Percentiles rank a stretch among this genome's conserved stretches.
These are phyloP conservation scores for Pantherophis guttatus DNA, from an alignment of 2,113 vertebrate species.

Conservation along the genomic window DNA sequence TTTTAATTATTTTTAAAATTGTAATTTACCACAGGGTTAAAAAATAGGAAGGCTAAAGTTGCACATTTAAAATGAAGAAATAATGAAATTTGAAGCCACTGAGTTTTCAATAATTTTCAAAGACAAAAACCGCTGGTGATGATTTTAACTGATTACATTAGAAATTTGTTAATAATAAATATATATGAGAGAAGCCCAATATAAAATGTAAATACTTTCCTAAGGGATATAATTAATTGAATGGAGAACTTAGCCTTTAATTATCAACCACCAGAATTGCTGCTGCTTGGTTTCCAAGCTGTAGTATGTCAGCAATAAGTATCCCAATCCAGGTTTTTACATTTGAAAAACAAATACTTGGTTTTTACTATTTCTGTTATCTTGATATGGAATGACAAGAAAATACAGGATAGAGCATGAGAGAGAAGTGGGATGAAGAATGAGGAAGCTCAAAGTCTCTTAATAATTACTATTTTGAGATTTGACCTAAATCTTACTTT, in stretches of 20 bases:
- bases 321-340: neutral
- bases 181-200: neutral
- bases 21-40: neutral
- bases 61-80: neutral
- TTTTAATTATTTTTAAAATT: neutral
- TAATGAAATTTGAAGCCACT: neutral
- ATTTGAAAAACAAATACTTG: neutral
- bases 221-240: neutral
- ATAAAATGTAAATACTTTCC: neutral
- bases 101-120: neutral
- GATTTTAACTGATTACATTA: neutral
- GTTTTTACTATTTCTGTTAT: neutral
- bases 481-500: neutral
- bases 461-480: neutral
- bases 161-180: neutral
- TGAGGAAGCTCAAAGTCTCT: neutral
- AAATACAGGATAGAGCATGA: neutral
- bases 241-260: neutral
- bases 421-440: neutral
- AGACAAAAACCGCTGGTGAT: neutral
- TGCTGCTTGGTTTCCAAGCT: neutral
- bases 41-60: neutral
- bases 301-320: neutral
- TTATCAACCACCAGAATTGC: neutral
- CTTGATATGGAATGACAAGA: neutral